A percentile compares a stretch with the other conserved stretches of the same genome.
These are phyloP conservation scores for Doris montereyensis DNA, from an alignment of 2,888 invertebrate species.

Conservation along the genomic window DNA sequence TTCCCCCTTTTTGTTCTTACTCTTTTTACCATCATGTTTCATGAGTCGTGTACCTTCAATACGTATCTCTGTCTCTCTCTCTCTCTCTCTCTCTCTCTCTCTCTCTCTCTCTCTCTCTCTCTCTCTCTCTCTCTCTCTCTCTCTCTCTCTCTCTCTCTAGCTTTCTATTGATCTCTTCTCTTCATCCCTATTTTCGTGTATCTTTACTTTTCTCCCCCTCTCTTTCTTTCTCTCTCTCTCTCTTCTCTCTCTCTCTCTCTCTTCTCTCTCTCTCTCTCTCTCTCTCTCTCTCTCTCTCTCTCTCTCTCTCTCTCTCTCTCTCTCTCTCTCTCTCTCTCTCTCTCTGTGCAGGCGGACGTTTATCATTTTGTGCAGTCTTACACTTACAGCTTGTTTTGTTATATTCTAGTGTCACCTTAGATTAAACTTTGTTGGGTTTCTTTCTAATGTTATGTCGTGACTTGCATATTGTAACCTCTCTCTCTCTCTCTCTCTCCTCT, in stretches of 20 bases:
- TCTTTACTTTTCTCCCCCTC: constrained; percentile 9
- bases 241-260: not conserved
- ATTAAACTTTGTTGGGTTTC: too few species aligned
- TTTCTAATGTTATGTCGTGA: too few species aligned
- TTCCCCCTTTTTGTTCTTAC: too few species aligned
- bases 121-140: not conserved
- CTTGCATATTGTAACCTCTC: not conserved
- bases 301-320: not conserved
- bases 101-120: constrained; percentile 21
- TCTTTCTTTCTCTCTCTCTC: not conserved
- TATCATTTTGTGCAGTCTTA: too few species aligned
- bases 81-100: constrained; percentile 22
- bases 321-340: not conserved
- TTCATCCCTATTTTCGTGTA: constrained; percentile 32
- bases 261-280: not conserved
- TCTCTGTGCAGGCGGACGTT: too few species aligned
- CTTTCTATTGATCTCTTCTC: not conserved
- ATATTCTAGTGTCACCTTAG: too few species aligned
- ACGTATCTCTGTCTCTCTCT: not conserved
- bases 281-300: not conserved
- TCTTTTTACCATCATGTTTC: too few species aligned
- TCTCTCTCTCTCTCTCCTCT: constrained; percentile 1
- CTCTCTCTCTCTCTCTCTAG: not conserved
- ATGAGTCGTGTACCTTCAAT: too few species aligned
- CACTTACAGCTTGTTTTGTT: too few species aligned